Evolutionary conservation across 1,140 invertebrate genomes (phyloP).

Genomic region (Cyphomyrmex costatus): DNA sequence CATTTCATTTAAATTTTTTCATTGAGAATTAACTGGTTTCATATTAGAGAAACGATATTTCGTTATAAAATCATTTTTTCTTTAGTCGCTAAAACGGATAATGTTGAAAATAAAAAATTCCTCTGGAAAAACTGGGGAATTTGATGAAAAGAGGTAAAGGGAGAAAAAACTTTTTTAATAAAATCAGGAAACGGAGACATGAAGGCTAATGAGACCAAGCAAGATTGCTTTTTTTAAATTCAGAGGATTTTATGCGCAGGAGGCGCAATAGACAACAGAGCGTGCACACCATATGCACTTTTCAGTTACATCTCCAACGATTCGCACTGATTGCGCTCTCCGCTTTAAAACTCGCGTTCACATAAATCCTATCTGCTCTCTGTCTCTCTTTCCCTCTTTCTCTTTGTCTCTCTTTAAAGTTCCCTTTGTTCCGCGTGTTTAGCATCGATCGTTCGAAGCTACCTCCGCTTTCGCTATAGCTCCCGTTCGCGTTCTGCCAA

Average conservation of each 20-base stretch:
- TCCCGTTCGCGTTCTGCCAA: conserved; percentile 14
- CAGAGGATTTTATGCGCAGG: neutral
- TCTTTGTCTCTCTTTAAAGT: conserved; percentile 19
- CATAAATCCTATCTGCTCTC: conserved; percentile 19
- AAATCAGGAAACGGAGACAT: neutral
- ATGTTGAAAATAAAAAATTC: neutral
- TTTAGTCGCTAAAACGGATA: neutral
- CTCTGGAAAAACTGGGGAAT: neutral
- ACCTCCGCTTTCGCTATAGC: neutral
- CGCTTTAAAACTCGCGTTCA: conserved; percentile 42
- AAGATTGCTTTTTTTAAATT: neutral
- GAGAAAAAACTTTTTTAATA: neutral
- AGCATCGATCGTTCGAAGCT: conserved; percentile 49
- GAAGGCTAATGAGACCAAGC: neutral
- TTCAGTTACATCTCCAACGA: neutral
- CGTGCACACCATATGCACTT: neutral
- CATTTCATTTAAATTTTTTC: neutral
- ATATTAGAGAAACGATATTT: conserved; percentile 1
- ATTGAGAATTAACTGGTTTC: neutral
- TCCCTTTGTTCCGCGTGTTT: conserved; percentile 36
- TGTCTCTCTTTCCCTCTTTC: neutral
- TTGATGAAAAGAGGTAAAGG: neutral
- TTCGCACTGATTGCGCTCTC: neutral
- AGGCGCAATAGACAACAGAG: neutral
- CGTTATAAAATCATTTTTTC: neutral